Base-by-base conservation (phyloP, 2,797 vertebrate genomes). In the Lophotriccus pileatus region DNA sequence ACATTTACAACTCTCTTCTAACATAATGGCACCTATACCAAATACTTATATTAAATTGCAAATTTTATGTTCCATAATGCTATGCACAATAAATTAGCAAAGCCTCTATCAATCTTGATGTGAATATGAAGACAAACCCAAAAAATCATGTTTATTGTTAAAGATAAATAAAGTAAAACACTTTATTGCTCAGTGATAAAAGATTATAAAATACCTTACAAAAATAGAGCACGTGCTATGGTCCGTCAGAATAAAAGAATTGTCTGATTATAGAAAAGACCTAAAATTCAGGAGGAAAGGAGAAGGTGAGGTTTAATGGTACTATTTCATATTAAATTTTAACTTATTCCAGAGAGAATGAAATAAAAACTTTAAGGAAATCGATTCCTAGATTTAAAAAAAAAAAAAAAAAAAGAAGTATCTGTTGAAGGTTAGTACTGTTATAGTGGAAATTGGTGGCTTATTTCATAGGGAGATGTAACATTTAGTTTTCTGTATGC, bases 51-150 rank as follows among this genome's bases (percentile, higher is more conserved):
- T 97, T 97, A 97, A 97, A 97, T 93, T 97, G 80, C 80, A 94
- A 95, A 95, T 97, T 97, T 98, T 96, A 97, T 97, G 94, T 95
- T 86, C 94, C 95, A 96, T 97, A 96, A 96, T 97, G 77, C 90
- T 96, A 93, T 97, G 95, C 96, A 94, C 96, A 97, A 94, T 96
- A 96, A 98, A 95, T 97, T 97, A 96, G 86, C 83, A 94, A 95
- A 91, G 90, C 78, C 52, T 84, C 58, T 94, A 97, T 97, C 96
- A 98, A 96, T 97, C 90, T 96, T 64, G 25, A 47, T 58, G 70
- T 92, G 79, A 96, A 95, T 93, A 96, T 86, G 87, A 97, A 96
- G 96, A 93, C 59, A 94, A 94, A 85, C 39, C 67, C 27, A 19
- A 96, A 93, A 93, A 85, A 79, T 70, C 66, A 72, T 96, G 81